Conservation (phyloP, 2,113 vertebrate genomes). For the Sinocyclocheilus rhinocerous region DNA sequence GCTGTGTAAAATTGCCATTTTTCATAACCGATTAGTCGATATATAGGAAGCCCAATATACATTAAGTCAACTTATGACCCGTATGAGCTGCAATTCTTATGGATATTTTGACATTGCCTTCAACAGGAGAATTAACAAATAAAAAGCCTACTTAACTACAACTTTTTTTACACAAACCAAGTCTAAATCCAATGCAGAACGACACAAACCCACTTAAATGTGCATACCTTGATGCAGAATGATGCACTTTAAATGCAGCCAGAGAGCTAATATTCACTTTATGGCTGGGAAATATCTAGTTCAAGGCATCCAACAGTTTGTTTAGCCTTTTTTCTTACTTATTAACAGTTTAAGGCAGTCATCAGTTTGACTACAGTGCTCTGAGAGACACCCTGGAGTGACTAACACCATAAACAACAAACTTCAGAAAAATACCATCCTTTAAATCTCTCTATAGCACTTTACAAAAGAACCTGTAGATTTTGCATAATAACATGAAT, state of each 20-base stretch:
- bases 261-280: neutral
- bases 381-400: neutral
- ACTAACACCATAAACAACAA: neutral
- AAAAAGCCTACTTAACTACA: neutral
- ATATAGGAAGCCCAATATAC: neutral
- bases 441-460: neutral
- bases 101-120: neutral
- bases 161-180: neutral
- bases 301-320: neutral
- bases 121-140: neutral
- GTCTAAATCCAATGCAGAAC: neutral
- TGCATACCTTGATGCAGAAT: neutral
- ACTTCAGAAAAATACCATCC: neutral
- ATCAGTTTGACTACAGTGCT: neutral
- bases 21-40: neutral
- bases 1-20: neutral
- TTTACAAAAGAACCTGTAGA: neutral
- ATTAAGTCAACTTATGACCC: neutral
- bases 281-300: neutral
- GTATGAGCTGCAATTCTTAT: neutral
- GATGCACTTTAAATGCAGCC: neutral
- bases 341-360: neutral
- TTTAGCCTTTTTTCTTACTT: too few species aligned
- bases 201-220: neutral
- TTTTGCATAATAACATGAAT: neutral